Base-by-base conservation (phyloP, 2,888 invertebrate species). In the Aporophyla nigra region DNA sequence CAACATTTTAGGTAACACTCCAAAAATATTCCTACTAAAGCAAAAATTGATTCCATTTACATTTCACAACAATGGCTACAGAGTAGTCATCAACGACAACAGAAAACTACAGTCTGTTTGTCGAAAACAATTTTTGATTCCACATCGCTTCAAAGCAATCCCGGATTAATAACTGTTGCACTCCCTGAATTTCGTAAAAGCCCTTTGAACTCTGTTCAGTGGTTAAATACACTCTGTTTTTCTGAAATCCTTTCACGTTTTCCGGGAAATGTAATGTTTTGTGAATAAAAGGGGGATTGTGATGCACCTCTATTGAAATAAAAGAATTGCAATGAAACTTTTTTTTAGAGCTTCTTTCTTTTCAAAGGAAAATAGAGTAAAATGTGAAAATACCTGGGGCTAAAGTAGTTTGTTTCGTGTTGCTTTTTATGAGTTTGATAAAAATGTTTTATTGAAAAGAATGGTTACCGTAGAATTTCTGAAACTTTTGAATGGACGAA, bases 261-360 rank as follows among this genome's bases (percentile, higher is more conserved):
- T 71, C 78, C 66, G 9, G 79, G 79, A 54, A 79, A 86, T 78
- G 74, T 85, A 79, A 86, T 83, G 27, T 79, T 85, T 81, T 79
- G 73, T 76, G 62, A 75, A 76, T 79, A 74, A 81, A 81, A 71
- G 24, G 58, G 40, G 67, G 14, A 78, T 79, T 84, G 79, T 84
- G 74, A 67, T 74, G 63, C 72, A 72, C 21, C 40, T 65, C 40
- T 73, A 75, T 67, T 72, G 40, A 81, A 74, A 81, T 82, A 56
- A 81, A 74, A 84, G 56, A 74, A 83, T 59, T 51, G 54, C 53
- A 61, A 65, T 74, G 54, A 56, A 71, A 54, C 10, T n/a, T 78
- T 71, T 82, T 80, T 61, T 46, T n/a, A 24, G 49, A 40, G 49
- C 46, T 51, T 61, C 71, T 61, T 62, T 53, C n/a, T 80, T 76